These are phyloP conservation scores for Cetoscarus ocellatus DNA, from an alignment of 2,797 vertebrate genomes.

Conservation along the genomic window DNA sequence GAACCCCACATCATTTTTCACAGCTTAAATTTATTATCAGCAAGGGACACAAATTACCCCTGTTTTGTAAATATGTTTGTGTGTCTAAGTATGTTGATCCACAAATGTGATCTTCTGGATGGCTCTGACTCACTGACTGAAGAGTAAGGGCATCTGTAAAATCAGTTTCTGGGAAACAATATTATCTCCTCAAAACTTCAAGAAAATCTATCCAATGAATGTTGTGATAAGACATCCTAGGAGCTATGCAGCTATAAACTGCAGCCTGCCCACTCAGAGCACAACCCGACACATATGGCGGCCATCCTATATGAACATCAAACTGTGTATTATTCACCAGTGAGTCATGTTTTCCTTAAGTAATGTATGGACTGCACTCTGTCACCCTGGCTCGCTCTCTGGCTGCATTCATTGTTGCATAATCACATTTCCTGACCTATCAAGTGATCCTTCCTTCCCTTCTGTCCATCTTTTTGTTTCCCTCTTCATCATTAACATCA, in stretches of 20 bases:
- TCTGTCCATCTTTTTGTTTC: slow-evolving; percentile 28
- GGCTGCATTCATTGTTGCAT: slow-evolving; percentile 34
- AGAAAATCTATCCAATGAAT: neutral
- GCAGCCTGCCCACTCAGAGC: slow-evolving; percentile 41
- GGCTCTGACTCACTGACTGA: neutral
- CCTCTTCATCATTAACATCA: slow-evolving; percentile 38
- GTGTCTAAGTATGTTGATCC: neutral
- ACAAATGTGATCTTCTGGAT: neutral
- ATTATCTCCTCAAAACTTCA: neutral
- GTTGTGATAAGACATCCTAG: slow-evolving; percentile 6
- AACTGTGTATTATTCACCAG: slow-evolving; percentile 27
- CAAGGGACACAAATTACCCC: too few relatives aligned
- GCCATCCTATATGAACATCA: slow-evolving; percentile 32
- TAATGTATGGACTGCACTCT: slow-evolving; percentile 13
- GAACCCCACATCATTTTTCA: too few relatives aligned
- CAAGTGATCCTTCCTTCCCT: slow-evolving; percentile 29
- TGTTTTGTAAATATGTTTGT: too few relatives aligned
- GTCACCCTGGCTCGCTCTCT: neutral
- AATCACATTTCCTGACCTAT: slow-evolving; percentile 56
- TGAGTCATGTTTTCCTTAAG: slow-evolving; percentile 57
- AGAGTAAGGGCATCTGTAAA: slow-evolving; percentile 6
- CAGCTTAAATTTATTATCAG: too few relatives aligned
- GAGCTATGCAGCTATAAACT: slow-evolving; percentile 19
- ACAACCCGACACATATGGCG: slow-evolving; percentile 29
- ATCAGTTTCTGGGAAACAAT: neutral